Percentiles rank a stretch among this genome's conserved stretches.
Evolutionary conservation across 2,113 vertebrate genomes (phyloP).

Genomic region (Anas platyrhynchos): DNA sequence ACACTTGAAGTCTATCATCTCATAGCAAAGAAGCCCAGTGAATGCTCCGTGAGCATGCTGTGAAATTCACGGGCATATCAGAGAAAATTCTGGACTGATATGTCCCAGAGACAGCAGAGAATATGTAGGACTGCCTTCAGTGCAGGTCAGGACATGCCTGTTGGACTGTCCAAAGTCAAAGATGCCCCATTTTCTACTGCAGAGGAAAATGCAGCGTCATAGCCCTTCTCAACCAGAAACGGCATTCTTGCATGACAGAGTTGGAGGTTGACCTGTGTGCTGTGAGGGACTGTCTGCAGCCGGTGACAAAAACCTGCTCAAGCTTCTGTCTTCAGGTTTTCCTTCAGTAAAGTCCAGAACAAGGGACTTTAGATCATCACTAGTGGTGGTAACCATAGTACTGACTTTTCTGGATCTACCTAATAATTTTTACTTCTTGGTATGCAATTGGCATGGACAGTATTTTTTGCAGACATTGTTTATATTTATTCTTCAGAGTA

Average conservation of each 20-base stretch:
- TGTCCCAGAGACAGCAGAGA: background rate
- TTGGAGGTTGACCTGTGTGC: background rate
- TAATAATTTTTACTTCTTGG: background rate
- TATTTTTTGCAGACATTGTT: background rate
- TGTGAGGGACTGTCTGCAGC: background rate
- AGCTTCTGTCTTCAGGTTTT: background rate
- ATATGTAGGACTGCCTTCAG: background rate
- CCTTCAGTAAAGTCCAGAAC: background rate
- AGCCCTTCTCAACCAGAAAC: background rate
- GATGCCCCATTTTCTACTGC: background rate
- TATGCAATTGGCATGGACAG: background rate
- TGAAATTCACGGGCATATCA: background rate
- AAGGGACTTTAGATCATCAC: background rate
- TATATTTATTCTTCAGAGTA: background rate
- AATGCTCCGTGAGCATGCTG: background rate
- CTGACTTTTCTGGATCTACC: background rate
- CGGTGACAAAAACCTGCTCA: background rate
- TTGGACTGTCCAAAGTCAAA: background rate
- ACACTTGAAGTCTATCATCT: background rate
- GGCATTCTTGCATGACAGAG: background rate
- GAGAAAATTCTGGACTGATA: background rate
- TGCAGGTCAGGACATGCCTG: background rate
- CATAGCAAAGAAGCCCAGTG: background rate
- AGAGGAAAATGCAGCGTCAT: background rate
- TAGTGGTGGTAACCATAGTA: background rate